Evolutionary conservation across 2,797 vertebrate genomes (phyloP).

Genomic region (Anisognathus igniventris): DNA sequence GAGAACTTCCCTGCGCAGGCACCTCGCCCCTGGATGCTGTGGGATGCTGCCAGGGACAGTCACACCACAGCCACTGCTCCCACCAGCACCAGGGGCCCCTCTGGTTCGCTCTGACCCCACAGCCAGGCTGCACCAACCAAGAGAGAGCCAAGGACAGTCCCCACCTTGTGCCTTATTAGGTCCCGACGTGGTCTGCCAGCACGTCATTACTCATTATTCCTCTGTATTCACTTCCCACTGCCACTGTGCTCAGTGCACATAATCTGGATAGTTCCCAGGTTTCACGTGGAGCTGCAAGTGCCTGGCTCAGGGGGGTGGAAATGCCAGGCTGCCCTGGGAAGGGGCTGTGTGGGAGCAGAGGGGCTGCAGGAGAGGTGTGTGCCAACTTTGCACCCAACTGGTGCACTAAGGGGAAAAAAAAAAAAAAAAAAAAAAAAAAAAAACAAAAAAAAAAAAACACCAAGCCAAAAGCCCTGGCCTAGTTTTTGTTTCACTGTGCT

Average conservation of each 20-base stretch:
- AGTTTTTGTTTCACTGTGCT: constrained; percentile 57
- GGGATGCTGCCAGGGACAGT: background rate
- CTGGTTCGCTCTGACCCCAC: background rate
- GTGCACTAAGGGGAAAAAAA: background rate
- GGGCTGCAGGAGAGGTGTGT: background rate
- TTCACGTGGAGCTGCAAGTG: background rate
- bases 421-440: background rate
- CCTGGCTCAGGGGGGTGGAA: background rate
- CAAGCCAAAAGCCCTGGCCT: constrained; percentile 46
- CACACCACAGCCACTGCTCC: accelerated
- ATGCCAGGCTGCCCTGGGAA: background rate
- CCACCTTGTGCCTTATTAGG: background rate
- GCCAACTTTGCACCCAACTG: background rate
- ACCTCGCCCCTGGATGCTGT: background rate
- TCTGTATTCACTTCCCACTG: background rate
- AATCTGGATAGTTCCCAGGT: background rate
- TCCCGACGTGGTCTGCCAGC: background rate
- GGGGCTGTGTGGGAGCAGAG: background rate
- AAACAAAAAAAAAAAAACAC: no score
- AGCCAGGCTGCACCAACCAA: background rate
- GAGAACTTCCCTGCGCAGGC: constrained; percentile 28
- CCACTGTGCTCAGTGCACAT: background rate
- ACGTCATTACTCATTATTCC: background rate
- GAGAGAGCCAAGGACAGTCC: background rate
- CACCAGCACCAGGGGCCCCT: background rate